Conservation (phyloP, 2,113 vertebrate genomes). For the Reinhardtius hippoglossoides region DNA sequence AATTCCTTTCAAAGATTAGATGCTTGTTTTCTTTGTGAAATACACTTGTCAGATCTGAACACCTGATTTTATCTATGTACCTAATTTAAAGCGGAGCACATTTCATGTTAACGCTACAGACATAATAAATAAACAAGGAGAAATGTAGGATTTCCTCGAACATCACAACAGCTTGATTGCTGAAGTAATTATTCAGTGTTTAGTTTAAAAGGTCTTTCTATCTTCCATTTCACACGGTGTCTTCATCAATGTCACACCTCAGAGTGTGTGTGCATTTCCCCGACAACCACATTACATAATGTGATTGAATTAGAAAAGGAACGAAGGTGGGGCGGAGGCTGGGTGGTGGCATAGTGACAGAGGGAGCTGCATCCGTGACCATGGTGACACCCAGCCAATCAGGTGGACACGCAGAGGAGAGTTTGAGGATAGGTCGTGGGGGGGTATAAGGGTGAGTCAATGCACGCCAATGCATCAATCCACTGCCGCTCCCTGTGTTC, state of each 20-base stretch:
- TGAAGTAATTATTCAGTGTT: neutral
- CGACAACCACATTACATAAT: constrained; percentile 25
- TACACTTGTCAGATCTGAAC: too few relatives aligned
- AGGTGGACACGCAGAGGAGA: neutral
- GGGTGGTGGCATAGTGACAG: constrained; percentile 1
- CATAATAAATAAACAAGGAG: neutral
- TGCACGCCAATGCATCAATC: constrained; percentile 22
- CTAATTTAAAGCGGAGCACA: too few relatives aligned
- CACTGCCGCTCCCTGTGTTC: constrained; percentile 34
- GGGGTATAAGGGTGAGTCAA: neutral
- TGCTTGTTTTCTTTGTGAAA: too few relatives aligned
- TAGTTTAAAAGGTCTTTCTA: neutral
- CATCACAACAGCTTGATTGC: too few relatives aligned
- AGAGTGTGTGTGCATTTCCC: constrained; percentile 12
- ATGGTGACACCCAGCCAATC: constrained; percentile 46
- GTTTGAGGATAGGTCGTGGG: constrained; percentile 32
- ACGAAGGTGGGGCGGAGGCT: neutral
- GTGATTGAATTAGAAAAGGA: constrained; percentile 53
- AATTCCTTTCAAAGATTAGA: too few relatives aligned
- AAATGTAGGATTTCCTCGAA: neutral
- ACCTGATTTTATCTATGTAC: too few relatives aligned
- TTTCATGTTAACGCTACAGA: too few relatives aligned
- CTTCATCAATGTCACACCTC: constrained; percentile 33
- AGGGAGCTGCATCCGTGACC: constrained; percentile 32
- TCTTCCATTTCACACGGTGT: neutral